These are phyloP conservation scores for Buathra laborator DNA, from an alignment of 2,888 invertebrate species.

Conservation along the genomic window DNA sequence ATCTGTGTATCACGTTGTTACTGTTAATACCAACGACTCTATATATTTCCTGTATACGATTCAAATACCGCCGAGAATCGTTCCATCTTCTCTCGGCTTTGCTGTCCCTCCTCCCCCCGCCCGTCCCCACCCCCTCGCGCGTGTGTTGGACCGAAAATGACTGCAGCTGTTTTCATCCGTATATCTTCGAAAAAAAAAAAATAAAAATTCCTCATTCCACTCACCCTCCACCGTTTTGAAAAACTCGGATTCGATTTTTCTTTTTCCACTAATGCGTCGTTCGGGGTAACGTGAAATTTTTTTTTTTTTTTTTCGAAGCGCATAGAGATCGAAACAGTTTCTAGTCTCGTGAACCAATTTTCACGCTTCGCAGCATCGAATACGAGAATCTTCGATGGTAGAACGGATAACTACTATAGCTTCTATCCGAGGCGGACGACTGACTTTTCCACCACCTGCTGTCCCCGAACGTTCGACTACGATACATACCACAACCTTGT, in stretches of 20 bases:
- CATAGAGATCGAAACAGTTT: background rate
- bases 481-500: background rate
- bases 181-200: conserved; percentile 10
- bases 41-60: conserved; percentile 2
- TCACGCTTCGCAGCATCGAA: conserved; percentile 41
- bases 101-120: conserved; percentile 66
- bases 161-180: conserved; percentile 9
- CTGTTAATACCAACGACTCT: background rate
- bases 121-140: conserved; percentile 51
- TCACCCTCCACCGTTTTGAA: background rate
- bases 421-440: conserved; percentile 25
- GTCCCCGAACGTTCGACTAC: conserved; percentile 15
- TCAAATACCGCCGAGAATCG: conserved; percentile 48
- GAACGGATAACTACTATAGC: conserved; percentile 34
- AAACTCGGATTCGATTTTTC: conserved; percentile 16
- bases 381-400: conserved; percentile 39
- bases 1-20: conserved; percentile 71
- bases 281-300: conserved; percentile 31
- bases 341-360: conserved; percentile 43
- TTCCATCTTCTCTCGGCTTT: conserved; percentile 41
- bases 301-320: conserved; percentile 37
- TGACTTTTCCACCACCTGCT: conserved; percentile 61
- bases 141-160: conserved; percentile 4
- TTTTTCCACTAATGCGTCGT: conserved; percentile 11
- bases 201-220: background rate